A percentile compares a stretch with the other conserved stretches of the same genome.
These are phyloP conservation scores for Rhabdomys dilectus DNA, from an alignment of 2,113 vertebrate genomes.

Conservation along the genomic window DNA sequence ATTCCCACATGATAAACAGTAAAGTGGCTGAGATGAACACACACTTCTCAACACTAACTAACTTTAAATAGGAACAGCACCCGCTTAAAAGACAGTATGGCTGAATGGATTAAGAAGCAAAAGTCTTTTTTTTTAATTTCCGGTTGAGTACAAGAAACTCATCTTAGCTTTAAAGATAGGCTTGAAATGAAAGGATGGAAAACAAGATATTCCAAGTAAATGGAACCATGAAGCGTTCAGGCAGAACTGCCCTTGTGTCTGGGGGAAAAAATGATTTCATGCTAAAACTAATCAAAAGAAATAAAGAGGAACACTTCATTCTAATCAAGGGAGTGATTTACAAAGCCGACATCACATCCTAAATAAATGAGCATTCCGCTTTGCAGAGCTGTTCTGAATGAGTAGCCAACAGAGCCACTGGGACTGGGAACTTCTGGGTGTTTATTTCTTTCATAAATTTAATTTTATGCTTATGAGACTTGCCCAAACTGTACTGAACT, in stretches of 20 bases:
- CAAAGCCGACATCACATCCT: neutral
- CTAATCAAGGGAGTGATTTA: neutral
- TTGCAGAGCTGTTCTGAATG: neutral
- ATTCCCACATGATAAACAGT: neutral
- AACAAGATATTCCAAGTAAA: neutral
- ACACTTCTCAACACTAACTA: neutral
- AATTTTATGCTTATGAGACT: constrained; percentile 36
- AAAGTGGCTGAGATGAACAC: neutral
- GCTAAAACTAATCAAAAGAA: neutral
- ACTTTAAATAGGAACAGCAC: neutral
- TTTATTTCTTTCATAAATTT: constrained; percentile 44
- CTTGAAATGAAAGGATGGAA: neutral
- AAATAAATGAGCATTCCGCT: neutral
- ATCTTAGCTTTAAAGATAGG: neutral
- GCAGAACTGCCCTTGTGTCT: neutral
- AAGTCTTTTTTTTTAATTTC: neutral
- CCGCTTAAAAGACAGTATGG: neutral
- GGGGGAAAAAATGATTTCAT: neutral
- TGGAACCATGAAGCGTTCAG: neutral
- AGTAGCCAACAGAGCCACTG: neutral
- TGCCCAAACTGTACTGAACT: neutral
- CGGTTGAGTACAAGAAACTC: neutral
- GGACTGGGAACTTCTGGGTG: neutral
- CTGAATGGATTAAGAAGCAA: neutral
- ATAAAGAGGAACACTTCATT: neutral